phyloP scores from a whole-genome alignment of 1,140 invertebrate species.

The Drosophila ambigua region DNA sequence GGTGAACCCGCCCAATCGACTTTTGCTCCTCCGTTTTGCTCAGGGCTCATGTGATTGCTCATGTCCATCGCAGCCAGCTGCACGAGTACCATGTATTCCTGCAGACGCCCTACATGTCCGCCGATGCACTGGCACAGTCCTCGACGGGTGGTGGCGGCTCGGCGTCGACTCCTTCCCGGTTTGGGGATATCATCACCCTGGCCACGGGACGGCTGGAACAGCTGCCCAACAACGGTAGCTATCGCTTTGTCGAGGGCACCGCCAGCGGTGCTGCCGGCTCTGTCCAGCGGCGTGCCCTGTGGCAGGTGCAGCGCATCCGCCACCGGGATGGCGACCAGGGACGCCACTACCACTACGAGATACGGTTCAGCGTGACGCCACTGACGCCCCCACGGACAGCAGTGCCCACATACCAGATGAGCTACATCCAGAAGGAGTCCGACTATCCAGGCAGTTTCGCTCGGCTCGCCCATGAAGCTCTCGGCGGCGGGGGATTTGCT shows the following conservation, averaged over 20 bases:
- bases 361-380: conserved; percentile 87
- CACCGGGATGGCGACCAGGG: conserved; percentile 84
- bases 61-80: conserved; percentile 58
- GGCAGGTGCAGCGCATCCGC: conserved; percentile 87
- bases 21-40: no score
- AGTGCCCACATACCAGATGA: conserved; percentile 37
- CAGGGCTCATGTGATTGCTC: not conserved
- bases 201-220: conserved; percentile 86
- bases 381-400: conserved; percentile 28
- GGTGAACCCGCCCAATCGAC: not conserved
- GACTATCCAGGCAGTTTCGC: conserved; percentile 79
- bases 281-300: conserved; percentile 85
- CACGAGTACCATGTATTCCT: conserved; percentile 74
- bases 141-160: conserved; percentile 32
- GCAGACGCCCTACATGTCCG: conserved; percentile 85
- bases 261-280: conserved; percentile 4
- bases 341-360: conserved; percentile 86
- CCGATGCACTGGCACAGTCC: conserved; percentile 46
- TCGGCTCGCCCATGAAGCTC: conserved; percentile 42
- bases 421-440: conserved; percentile 74
- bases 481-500: conserved; percentile 38
- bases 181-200: conserved; percentile 87
- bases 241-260: conserved; percentile 85
- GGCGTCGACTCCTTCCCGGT: conserved; percentile 72
- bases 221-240: conserved; percentile 83